Evolutionary conservation across 2,797 vertebrate species (phyloP).

Genomic region (Pseudochaenichthys georgianus): DNA sequence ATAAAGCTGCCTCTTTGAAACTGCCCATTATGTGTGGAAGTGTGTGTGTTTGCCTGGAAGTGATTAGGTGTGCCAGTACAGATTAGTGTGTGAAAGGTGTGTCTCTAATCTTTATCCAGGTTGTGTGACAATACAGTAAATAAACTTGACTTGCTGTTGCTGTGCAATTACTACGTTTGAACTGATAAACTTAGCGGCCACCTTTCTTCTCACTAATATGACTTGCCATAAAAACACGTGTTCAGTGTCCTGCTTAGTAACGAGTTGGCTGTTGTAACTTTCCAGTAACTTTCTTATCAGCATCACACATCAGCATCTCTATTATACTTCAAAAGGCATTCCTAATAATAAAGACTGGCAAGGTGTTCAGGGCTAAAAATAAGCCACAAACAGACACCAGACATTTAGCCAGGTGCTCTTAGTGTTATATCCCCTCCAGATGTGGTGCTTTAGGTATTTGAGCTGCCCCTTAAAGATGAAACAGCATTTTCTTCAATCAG

Average conservation of each 20-base stretch:
- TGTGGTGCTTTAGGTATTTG: slow-evolving; percentile 7
- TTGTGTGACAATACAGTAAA: slow-evolving; percentile 46
- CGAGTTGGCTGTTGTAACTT: neutral
- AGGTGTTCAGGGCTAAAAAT: slow-evolving; percentile 5
- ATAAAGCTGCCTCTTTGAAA: slow-evolving; percentile 12
- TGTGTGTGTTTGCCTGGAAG: slow-evolving; percentile 46
- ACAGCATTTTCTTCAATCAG: slow-evolving; percentile 15
- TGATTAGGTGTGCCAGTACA: slow-evolving; percentile 61
- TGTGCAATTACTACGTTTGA: slow-evolving; percentile 19
- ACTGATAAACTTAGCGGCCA: slow-evolving; percentile 2
- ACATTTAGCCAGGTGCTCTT: slow-evolving; percentile 30
- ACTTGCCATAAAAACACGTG: slow-evolving; percentile 2
- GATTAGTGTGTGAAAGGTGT: slow-evolving; percentile 68
- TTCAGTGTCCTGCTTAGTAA: slow-evolving; percentile 11
- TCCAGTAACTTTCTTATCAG: neutral
- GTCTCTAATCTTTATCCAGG: slow-evolving; percentile 47
- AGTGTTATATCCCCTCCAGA: slow-evolving; percentile 32
- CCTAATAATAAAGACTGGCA: neutral
- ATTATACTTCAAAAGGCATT: neutral
- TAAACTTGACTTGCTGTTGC: slow-evolving; percentile 38
- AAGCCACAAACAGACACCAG: neutral
- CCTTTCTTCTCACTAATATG: neutral
- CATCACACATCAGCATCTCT: neutral
- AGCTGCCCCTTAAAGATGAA: slow-evolving; percentile 31
- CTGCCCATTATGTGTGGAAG: slow-evolving; percentile 31